Base-by-base conservation (phyloP, 2,888 invertebrate species). In the Rotaria magnacalcarata region DNA sequence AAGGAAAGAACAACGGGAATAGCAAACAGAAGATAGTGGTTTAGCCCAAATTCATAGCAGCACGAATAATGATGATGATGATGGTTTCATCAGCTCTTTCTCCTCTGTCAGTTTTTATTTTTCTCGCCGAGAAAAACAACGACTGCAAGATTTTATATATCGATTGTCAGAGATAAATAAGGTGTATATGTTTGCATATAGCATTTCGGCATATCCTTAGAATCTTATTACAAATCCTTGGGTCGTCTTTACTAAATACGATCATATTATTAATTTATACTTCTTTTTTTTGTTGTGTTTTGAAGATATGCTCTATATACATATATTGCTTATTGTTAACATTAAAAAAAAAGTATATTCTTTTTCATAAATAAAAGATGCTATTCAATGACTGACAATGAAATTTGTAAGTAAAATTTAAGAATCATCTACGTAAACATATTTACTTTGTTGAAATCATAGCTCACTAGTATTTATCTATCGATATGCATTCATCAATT, bases 401-500 rank as follows among this genome's bases (percentile, higher is more conserved):
- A 67, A 67, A 41, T 67, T 67, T 34, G 67, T 67, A 67, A 27
- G 67, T 67, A 67, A 8, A 41, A 67, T 4, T 34, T 41, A 27
- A 6, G 34, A 67, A 19, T 67, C 1, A 67, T 67, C 19, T 67
- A 4, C 16, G 19, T 8, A 16, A 2, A 34, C 16, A 34, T 67
- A 34, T 60, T 60, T 60, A 60, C 27, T 24, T 60, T 8, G 2
- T 27, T 27, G 11, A 27, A 27, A 27, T 10, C 14, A 11, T 67
- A 67, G 67, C 34, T 67, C 19, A 19, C 67, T 27, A 14, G 34
- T 34, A 43, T 80, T 80, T 80, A 80, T 80, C 24, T 80, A n/a
- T 80, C 80, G 47, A 67, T 67, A 67, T 80, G 47, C 21, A 47
- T 80, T 47, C 47, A 47, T 47, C 43, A 80, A 47, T 47, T 80